Conservation (phyloP, 2,797 vertebrate genomes). For the Liasis olivaceus region DNA sequence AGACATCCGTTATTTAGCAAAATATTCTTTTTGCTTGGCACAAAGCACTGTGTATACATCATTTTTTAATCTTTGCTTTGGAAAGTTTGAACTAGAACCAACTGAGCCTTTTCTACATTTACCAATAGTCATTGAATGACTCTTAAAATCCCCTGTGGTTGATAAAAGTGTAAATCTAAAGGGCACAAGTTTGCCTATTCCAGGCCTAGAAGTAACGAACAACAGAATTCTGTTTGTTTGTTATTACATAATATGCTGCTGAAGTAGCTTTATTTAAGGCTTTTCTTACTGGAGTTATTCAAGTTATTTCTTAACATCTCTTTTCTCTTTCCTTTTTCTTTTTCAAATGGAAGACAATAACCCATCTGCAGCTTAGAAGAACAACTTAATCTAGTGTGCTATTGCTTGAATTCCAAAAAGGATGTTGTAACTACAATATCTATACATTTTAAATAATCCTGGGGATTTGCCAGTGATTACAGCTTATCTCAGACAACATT, state of each 20-base stretch:
- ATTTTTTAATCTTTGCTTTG: not conserved
- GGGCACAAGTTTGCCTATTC: not conserved
- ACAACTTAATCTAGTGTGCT: not conserved
- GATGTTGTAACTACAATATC: not conserved
- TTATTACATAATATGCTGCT: not conserved
- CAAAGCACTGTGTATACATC: not conserved
- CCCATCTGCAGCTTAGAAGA: not conserved
- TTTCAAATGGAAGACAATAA: not conserved
- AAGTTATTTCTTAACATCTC: not conserved
- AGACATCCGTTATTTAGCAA: not conserved
- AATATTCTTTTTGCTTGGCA: not conserved
- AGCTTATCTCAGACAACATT: not conserved
- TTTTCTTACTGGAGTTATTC: not conserved
- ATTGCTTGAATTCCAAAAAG: not conserved
- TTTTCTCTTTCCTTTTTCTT: not conserved
- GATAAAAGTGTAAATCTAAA: not conserved
- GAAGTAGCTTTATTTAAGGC: not conserved
- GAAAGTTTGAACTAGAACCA: not conserved
- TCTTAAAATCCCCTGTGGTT: not conserved
- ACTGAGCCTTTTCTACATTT: not conserved
- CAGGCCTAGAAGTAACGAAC: not conserved
- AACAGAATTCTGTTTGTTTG: not conserved
- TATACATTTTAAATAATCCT: not conserved
- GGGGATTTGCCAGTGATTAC: not conserved
- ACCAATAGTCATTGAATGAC: not conserved